Evolutionary conservation across 64 coral and sea anemone species (phyloP).

Genomic region (Montipora efflorescens): DNA sequence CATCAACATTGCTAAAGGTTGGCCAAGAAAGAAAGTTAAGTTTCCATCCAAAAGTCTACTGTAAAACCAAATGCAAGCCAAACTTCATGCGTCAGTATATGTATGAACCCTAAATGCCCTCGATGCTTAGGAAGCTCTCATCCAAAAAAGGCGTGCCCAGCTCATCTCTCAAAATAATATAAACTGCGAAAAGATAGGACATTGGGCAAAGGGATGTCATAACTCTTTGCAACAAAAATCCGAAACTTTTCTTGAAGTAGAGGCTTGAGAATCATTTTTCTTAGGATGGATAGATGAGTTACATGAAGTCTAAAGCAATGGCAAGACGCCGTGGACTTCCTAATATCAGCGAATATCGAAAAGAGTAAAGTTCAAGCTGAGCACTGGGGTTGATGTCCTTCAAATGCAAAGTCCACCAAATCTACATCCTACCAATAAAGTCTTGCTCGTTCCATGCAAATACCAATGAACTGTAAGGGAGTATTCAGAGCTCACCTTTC

Average conservation of each 20-base stretch:
- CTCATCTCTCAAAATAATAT: neutral
- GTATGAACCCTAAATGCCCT: neutral
- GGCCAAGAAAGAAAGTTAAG: too few species aligned
- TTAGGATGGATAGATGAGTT: neutral
- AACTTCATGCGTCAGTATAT: neutral
- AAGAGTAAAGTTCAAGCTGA: neutral
- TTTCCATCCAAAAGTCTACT: too few species aligned
- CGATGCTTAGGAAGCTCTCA: neutral
- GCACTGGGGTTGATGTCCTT: neutral
- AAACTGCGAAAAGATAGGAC: neutral
- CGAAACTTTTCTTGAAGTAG: neutral
- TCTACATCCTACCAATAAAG: too few species aligned
- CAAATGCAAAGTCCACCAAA: too few species aligned
- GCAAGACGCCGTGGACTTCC: neutral
- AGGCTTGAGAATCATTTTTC: neutral
- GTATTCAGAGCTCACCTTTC: too few species aligned
- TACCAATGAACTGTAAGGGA: too few species aligned
- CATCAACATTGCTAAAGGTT: too few species aligned
- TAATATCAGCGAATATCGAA: neutral
- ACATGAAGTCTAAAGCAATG: neutral
- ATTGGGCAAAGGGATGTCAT: neutral
- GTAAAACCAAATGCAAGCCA: too few species aligned
- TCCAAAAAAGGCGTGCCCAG: slow-evolving; percentile 17
- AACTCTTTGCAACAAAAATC: neutral
- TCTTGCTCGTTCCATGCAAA: too few species aligned